Conservation (phyloP, 2,797 vertebrate species). For the Discoglossus pictus region DNA sequence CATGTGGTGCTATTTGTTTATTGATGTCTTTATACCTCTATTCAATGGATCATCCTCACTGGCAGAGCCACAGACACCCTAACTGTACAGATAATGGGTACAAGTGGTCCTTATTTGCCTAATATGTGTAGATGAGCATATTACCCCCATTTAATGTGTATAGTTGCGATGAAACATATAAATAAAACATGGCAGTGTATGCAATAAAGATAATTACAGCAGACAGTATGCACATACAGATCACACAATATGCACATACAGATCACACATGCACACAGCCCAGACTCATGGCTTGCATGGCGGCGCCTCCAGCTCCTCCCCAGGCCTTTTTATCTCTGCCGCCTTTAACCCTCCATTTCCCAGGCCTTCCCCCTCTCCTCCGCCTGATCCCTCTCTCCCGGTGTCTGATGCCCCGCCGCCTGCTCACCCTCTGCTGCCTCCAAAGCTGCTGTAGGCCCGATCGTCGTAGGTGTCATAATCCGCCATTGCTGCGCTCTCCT, state of each 20-base stretch:
- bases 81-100: too few species aligned
- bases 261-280: not conserved
- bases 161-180: too few species aligned
- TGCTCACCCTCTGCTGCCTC: slow-evolving; percentile 87
- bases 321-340: not conserved
- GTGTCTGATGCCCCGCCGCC: not conserved
- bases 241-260: not conserved
- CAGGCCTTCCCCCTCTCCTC: not conserved
- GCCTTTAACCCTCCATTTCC: slow-evolving; percentile 45
- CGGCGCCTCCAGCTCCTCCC: slow-evolving; percentile 49
- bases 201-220: not conserved
- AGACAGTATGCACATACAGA: not conserved
- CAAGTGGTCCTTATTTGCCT: too few species aligned
- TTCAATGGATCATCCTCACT: too few species aligned
- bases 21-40: too few species aligned
- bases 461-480: slow-evolving; percentile 93
- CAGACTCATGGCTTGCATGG: slow-evolving; percentile 7
- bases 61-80: too few species aligned
- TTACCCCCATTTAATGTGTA: too few species aligned
- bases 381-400: not conserved
- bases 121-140: too few species aligned
- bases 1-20: too few species aligned
- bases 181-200: not conserved
- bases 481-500: slow-evolving; percentile 86
- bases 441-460: slow-evolving; percentile 92